Evolutionary conservation across 2,113 vertebrate genomes (phyloP).

Genomic region (Sylvietta virens): DNA sequence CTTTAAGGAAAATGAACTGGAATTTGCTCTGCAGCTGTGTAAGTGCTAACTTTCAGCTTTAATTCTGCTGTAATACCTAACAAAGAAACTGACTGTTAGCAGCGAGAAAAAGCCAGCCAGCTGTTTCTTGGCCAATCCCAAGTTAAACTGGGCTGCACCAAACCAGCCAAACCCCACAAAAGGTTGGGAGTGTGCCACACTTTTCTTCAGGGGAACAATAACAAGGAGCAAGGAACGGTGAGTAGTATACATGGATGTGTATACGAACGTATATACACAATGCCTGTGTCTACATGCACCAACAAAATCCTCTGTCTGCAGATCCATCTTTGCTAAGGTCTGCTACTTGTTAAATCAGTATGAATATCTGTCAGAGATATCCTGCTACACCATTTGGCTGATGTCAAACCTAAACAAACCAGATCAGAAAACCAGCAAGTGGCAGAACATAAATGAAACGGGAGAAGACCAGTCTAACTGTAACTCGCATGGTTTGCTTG

Average conservation of each 20-base stretch:
- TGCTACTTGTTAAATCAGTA: conserved; percentile 91
- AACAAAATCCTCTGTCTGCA: conserved; percentile 58
- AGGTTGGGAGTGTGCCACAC: background rate
- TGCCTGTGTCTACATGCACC: background rate
- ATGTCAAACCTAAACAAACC: conserved; percentile 98
- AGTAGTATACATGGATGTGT: background rate
- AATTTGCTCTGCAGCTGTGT: conserved; percentile 5
- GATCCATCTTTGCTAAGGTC: conserved; percentile 77
- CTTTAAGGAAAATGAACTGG: background rate
- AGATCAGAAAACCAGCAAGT: conserved; percentile 81
- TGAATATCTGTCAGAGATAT: conserved; percentile 90
- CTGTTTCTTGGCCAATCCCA: conserved; percentile 9
- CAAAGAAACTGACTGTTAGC: background rate
- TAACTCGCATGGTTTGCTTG: conserved; percentile 76
- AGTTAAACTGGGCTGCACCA: background rate
- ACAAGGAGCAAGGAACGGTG: background rate
- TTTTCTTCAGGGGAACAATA: background rate
- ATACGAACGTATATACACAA: accelerated
- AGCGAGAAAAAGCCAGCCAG: background rate
- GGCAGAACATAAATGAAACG: conserved; percentile 76
- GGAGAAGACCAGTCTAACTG: conserved; percentile 69
- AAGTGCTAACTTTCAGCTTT: conserved; percentile 32
- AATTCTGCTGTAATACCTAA: conserved; percentile 20
- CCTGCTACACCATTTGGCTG: conserved; percentile 90
- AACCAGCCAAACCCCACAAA: background rate